phyloP scores from a whole-genome alignment of 2,888 invertebrate genomes.

The Therioaphis trifolii region DNA sequence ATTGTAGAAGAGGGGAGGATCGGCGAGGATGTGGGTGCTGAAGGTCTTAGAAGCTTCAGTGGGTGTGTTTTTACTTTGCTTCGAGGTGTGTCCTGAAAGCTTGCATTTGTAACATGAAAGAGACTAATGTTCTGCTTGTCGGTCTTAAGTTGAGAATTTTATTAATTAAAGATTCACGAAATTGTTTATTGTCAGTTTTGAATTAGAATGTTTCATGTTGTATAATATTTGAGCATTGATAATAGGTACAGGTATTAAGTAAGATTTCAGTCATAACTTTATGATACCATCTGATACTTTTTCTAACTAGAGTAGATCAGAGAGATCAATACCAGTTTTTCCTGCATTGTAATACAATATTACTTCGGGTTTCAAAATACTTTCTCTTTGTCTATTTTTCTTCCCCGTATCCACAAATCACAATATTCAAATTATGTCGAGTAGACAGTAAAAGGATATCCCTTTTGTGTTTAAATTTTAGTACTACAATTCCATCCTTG shows the following conservation, averaged over 20 bases:
- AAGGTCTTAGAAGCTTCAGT: no score
- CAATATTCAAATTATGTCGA: constrained; percentile 14
- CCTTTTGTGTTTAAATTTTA: constrained; percentile 46
- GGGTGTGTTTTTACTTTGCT: no score
- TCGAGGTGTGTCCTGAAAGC: no score
- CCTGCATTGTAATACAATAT: constrained; percentile 67
- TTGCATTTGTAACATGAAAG: no score
- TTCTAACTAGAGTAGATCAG: constrained; percentile 67
- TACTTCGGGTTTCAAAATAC: constrained; percentile 65
- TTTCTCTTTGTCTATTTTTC: neutral
- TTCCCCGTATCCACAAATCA: no score
- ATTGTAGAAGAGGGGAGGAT: no score
- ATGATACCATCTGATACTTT: constrained; percentile 68
- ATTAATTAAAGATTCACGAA: constrained; percentile 1
- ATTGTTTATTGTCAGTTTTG: constrained; percentile 25
- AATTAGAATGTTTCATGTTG: constrained; percentile 5
- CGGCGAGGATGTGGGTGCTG: no score
- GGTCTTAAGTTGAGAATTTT: constrained; percentile 17
- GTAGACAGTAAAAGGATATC: constrained; percentile 26
- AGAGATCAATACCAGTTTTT: constrained; percentile 68
- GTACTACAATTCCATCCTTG: constrained; percentile 18
- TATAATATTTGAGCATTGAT: constrained; percentile 67
- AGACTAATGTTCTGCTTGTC: neutral
- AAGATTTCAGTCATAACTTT: constrained; percentile 68
- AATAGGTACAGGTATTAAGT: constrained; percentile 67